Base-by-base conservation (phyloP, 1,140 invertebrate species). In the Pogonus chalceus region DNA sequence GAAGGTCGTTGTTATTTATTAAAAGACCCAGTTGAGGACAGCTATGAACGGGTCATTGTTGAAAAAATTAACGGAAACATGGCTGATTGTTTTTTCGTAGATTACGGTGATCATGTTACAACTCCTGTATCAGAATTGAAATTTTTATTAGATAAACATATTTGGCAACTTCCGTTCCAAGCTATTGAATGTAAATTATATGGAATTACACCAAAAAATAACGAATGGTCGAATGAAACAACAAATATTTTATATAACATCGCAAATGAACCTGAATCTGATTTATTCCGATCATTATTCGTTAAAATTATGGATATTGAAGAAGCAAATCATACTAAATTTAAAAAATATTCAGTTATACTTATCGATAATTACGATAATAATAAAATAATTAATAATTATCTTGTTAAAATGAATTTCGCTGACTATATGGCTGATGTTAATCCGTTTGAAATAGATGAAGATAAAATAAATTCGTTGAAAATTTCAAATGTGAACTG, bases 171-270 rank as follows among this genome's bases (percentile, higher is more conserved):
- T 12, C 54, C 54, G 26, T 55, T 55, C 39, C 54, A 55, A 51
- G 54, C 26, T 43, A 64, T 66, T 20, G 57, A 62, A 31, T 66
- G 65, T 55, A 54, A 51, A 22, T 55, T 66, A 47, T 57, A 54
- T 24, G 65, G 65, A 1, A 43, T 66, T 14, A 31, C 26, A 39
- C 53, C 60, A 9, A 26, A 59, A 20, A 35, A 52, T 10, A 51
- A 55, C 10, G 53, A 57, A n/a, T 66, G 63, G 63, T 20, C 39
- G 9, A 46, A 51, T 35, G 59, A 60, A 39, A 56, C 62, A 9
- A 60, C 55, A 16, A 57, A 66, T 55, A 48, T 63, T 23, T 48
- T 66, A 10, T 66, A 65, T 31, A 47, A 61, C 1, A 59, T 59
- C 35, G 56, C 56, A 14, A 56, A 58, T 31, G 59, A 61, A 55